Evolutionary conservation across 2,113 vertebrate genomes (phyloP).

Genomic region (Pachyramphus minor): DNA sequence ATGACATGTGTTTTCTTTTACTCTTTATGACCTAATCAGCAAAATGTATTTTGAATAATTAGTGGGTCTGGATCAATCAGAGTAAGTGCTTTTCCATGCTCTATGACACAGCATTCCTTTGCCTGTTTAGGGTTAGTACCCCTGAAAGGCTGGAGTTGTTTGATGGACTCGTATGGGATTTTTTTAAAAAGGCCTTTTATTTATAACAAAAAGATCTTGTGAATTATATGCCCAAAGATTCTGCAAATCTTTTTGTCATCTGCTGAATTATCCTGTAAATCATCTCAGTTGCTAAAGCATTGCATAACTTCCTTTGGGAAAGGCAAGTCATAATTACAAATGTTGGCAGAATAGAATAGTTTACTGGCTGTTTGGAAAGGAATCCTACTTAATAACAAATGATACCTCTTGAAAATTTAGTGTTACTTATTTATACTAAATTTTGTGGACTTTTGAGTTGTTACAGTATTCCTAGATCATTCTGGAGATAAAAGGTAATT

Average conservation of each 20-base stretch:
- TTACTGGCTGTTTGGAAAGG: background rate
- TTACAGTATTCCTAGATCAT: background rate
- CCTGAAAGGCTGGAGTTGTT: background rate
- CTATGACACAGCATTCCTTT: fast-evolving
- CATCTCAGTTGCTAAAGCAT: background rate
- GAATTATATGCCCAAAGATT: background rate
- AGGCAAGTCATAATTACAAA: background rate
- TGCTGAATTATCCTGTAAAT: background rate
- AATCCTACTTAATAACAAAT: background rate
- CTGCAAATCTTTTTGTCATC: background rate
- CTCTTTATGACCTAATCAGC: background rate
- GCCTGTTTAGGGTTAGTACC: background rate
- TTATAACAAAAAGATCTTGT: background rate
- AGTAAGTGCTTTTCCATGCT: background rate
- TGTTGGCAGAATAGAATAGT: background rate
- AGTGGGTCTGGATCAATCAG: background rate
- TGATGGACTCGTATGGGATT: background rate
- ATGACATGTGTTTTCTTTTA: background rate
- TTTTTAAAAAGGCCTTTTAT: background rate
- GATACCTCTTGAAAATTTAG: background rate
- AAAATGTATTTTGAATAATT: background rate
- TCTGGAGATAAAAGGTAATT: background rate
- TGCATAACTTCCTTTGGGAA: background rate
- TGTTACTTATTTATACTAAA: background rate
- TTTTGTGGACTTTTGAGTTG: background rate